These are phyloP conservation scores for Zootermopsis nevadensis DNA, from an alignment of 2,888 invertebrate genomes.

Conservation along the genomic window DNA sequence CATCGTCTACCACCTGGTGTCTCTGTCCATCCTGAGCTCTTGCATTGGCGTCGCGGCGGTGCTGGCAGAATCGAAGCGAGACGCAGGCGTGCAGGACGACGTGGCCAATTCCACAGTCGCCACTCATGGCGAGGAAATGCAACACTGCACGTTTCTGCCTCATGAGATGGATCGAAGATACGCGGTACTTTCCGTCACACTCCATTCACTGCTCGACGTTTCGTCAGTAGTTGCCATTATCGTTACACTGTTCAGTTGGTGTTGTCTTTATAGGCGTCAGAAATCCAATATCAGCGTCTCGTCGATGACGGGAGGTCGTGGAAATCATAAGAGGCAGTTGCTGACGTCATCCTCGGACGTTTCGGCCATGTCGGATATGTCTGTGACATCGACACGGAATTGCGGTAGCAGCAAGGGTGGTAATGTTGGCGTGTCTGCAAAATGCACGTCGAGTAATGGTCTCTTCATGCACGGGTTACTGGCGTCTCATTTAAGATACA, in stretches of 20 bases:
- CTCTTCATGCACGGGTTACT: conserved; percentile 1
- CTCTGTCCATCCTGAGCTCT: conserved; percentile 65
- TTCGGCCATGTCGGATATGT: conserved; percentile 56
- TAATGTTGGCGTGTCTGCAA: background rate
- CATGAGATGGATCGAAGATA: conserved; percentile 65
- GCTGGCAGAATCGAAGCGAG: conserved; percentile 59
- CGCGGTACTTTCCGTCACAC: conserved; percentile 65
- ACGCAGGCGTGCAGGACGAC: background rate
- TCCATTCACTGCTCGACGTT: conserved; percentile 66
- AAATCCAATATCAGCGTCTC: conserved; percentile 33
- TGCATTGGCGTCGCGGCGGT: conserved; percentile 68
- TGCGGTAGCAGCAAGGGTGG: background rate
- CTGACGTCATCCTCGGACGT: conserved; percentile 56
- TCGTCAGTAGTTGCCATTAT: conserved; percentile 64
- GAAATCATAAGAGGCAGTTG: conserved; percentile 48
- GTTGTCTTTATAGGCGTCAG: conserved; percentile 40
- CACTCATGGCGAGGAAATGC: conserved; percentile 40
- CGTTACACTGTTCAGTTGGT: conserved; percentile 44
- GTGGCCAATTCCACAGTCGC: conserved; percentile 52
- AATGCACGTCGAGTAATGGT: background rate
- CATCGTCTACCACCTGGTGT: conserved; percentile 66
- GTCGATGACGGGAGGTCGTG: conserved; percentile 2
- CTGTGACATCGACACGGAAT: conserved; percentile 31
- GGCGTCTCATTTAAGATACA: conserved; percentile 11
- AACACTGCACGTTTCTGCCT: conserved; percentile 64